phyloP scores from a whole-genome alignment of 2,888 invertebrate genomes.

The Phyto melanocephala region DNA sequence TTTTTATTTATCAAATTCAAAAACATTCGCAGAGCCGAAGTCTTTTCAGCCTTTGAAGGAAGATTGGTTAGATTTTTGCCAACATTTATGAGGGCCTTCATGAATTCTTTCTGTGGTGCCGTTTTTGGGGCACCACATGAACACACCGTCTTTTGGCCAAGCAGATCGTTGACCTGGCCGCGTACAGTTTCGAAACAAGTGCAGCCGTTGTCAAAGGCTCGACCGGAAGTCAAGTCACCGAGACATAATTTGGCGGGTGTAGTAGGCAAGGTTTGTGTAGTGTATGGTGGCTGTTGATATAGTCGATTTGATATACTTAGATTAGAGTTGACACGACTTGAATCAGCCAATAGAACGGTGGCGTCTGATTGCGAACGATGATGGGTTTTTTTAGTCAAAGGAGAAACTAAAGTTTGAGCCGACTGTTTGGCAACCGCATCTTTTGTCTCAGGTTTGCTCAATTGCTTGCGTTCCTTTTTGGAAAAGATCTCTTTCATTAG shows the following conservation, averaged over 20 bases:
- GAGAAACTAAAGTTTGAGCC: slow-evolving; percentile 61
- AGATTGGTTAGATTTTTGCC: slow-evolving; percentile 90
- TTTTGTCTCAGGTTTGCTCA: slow-evolving; percentile 65
- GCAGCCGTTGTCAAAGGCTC: slow-evolving; percentile 98
- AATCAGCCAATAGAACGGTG: slow-evolving; percentile 82
- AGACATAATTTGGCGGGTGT: slow-evolving; percentile 84
- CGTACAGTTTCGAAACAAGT: slow-evolving; percentile 92
- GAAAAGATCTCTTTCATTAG: slow-evolving; percentile 78
- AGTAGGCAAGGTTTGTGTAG: slow-evolving; percentile 73
- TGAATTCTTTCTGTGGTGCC: slow-evolving; percentile 90
- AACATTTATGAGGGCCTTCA: slow-evolving; percentile 91
- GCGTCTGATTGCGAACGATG: slow-evolving; percentile 89
- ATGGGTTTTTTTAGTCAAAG: slow-evolving; percentile 85
- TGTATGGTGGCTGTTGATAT: slow-evolving; percentile 75
- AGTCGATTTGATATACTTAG: slow-evolving; percentile 73
- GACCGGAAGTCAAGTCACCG: slow-evolving; percentile 95
- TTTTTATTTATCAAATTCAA: slow-evolving; percentile 96
- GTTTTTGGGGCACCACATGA: slow-evolving; percentile 90
- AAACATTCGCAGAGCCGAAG: slow-evolving; percentile 94
- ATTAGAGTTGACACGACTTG: slow-evolving; percentile 67
- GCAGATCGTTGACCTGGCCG: slow-evolving; percentile 86
- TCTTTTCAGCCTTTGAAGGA: slow-evolving; percentile 94
- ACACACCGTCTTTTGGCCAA: slow-evolving; percentile 88
- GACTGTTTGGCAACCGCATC: slow-evolving; percentile 1
- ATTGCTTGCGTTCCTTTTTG: slow-evolving; percentile 75